These are phyloP conservation scores for Drosophila leonis DNA, from an alignment of 2,888 invertebrate species.

Conservation along the genomic window DNA sequence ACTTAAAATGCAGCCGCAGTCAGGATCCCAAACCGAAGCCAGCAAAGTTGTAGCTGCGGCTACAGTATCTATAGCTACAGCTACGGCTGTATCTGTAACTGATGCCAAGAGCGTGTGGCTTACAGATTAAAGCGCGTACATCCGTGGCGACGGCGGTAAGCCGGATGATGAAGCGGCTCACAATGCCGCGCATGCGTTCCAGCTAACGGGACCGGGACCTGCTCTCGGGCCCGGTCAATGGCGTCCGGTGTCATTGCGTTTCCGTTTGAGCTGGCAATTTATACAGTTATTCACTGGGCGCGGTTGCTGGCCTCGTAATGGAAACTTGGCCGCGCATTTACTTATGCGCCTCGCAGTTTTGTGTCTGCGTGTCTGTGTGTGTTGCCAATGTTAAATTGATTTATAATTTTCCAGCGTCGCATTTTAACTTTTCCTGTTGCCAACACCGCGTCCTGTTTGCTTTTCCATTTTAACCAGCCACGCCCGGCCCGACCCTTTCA, in stretches of 20 bases:
- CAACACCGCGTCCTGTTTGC: constrained; percentile 58
- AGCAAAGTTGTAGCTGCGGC: constrained; percentile 29
- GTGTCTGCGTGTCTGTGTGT: constrained; percentile 5
- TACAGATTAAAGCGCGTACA: constrained; percentile 75
- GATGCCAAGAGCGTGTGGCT: constrained; percentile 71
- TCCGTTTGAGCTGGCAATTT: constrained; percentile 80
- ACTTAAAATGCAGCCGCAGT: constrained; percentile 68
- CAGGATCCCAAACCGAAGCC: constrained; percentile 24
- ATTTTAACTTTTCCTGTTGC: constrained; percentile 75
- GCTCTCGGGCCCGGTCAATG: constrained; percentile 65
- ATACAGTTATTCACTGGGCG: constrained; percentile 65
- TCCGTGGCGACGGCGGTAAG: constrained; percentile 65
- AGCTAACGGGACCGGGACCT: constrained; percentile 19
- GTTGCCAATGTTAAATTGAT: constrained; percentile 73
- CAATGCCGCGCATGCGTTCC: constrained; percentile 71
- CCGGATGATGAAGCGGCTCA: constrained; percentile 61
- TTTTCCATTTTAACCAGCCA: constrained; percentile 25
- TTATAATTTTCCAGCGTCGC: constrained; percentile 74
- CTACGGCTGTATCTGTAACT: constrained; percentile 32
- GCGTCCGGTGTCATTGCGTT: constrained; percentile 79
- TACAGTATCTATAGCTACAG: constrained; percentile 40
- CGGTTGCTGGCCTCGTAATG: constrained; percentile 44
- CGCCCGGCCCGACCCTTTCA: constrained; percentile 13
- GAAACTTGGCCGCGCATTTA: constrained; percentile 72
- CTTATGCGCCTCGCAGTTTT: constrained; percentile 67